Conservation (phyloP, 2,888 invertebrate species). For the Leptopilina drosophilae region DNA sequence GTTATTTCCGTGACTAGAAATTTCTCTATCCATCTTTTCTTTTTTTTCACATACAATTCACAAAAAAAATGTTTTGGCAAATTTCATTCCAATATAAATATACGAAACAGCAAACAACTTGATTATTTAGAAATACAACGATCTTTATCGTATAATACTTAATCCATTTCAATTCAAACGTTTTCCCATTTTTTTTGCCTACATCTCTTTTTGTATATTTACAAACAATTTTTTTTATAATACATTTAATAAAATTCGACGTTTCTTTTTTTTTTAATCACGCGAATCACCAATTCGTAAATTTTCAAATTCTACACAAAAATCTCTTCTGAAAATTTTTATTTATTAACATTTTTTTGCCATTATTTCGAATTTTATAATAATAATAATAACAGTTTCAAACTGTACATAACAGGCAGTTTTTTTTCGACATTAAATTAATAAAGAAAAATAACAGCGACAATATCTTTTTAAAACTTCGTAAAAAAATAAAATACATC, state of each 20-base stretch:
- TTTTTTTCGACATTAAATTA: constrained; percentile 15
- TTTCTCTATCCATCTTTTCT: constrained; percentile 56
- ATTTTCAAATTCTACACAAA: constrained; percentile 23
- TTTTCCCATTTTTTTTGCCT: constrained; percentile 42
- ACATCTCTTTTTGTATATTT: constrained; percentile 59
- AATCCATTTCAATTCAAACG: constrained; percentile 53
- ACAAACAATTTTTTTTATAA: constrained; percentile 61
- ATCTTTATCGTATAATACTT: constrained; percentile 62
- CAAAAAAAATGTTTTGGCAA: constrained; percentile 65
- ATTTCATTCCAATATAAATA: constrained; percentile 70
- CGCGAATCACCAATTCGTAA: constrained; percentile 28
- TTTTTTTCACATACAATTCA: constrained; percentile 48
- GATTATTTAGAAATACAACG: constrained; percentile 61
- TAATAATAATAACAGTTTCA: constrained; percentile 22
- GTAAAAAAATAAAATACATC: neutral
- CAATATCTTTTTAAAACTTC: neutral
- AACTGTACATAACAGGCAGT: constrained; percentile 42
- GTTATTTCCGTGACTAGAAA: constrained; percentile 71
- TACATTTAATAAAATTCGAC: constrained; percentile 37
- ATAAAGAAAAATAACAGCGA: neutral
- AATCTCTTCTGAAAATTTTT: constrained; percentile 10
- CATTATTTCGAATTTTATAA: constrained; percentile 5
- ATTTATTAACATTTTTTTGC: neutral
- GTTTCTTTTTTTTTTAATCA: constrained; percentile 27
- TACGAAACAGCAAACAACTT: constrained; percentile 68